Evolutionary conservation across 2,113 vertebrate species (phyloP).

Genomic region (Nothocercus julius): DNA sequence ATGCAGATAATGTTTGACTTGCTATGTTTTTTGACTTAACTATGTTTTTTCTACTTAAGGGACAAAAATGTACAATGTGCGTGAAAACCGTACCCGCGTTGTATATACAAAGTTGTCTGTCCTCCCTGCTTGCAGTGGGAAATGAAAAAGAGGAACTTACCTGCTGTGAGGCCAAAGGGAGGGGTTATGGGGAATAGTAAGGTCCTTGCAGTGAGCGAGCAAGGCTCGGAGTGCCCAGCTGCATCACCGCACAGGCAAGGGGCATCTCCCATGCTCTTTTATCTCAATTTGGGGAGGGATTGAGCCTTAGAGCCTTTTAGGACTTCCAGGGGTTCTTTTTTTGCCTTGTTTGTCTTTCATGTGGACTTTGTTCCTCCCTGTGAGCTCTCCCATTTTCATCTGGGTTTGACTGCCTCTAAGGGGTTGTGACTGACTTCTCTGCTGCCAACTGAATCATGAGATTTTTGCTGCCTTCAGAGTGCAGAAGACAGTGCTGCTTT

Average conservation of each 20-base stretch:
- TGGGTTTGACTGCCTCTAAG: neutral
- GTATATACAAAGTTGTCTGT: neutral
- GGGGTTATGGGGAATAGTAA: neutral
- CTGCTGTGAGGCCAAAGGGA: neutral
- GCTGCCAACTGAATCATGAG: neutral
- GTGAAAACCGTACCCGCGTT: neutral
- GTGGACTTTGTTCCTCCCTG: neutral
- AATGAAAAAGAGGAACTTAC: neutral
- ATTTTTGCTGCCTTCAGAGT: neutral
- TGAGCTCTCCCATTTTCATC: neutral
- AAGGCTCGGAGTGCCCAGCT: neutral
- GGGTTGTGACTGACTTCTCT: neutral
- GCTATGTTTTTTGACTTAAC: neutral
- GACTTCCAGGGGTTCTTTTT: neutral
- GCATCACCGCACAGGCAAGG: neutral
- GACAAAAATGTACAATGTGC: neutral
- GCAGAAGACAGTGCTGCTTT: neutral
- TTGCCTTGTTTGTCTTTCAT: neutral
- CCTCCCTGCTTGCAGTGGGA: neutral
- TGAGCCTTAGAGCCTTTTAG: neutral
- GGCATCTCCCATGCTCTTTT: neutral
- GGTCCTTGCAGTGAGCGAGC: no score
- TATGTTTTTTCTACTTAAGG: neutral
- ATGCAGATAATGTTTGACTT: neutral
- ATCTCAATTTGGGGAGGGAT: neutral